These are phyloP conservation scores for Drosophila merina DNA, from an alignment of 2,888 invertebrate genomes.

Conservation along the genomic window DNA sequence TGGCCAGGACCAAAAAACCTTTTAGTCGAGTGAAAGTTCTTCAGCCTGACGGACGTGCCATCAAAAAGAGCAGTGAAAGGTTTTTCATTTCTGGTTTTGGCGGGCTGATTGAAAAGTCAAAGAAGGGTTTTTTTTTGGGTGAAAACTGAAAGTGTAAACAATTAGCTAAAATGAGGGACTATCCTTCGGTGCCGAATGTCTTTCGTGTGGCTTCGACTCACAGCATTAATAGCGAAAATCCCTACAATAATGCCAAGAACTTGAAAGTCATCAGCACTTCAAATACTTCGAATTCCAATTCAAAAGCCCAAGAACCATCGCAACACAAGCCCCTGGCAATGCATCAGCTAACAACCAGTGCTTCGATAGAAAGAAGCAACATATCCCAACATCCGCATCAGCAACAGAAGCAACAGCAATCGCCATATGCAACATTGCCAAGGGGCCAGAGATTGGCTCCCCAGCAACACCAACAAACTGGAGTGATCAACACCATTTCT, in stretches of 20 bases:
- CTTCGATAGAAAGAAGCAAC: slow-evolving; percentile 74
- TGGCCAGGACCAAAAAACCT: slow-evolving; percentile 26
- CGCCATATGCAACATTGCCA: slow-evolving; percentile 76
- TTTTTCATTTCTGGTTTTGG: slow-evolving; percentile 15
- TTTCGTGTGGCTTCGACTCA: slow-evolving; percentile 82
- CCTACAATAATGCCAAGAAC: slow-evolving; percentile 46
- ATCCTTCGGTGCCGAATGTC: slow-evolving; percentile 82
- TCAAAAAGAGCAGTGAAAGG: not conserved
- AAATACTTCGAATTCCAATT: slow-evolving; percentile 21
- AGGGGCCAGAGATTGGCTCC: slow-evolving; percentile 45
- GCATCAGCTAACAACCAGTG: slow-evolving; percentile 67
- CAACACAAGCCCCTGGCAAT: slow-evolving; percentile 32
- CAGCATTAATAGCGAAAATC: slow-evolving; percentile 67
- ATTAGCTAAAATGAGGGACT: slow-evolving; percentile 77
- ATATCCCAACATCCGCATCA: slow-evolving; percentile 36
- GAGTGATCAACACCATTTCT: slow-evolving; percentile 81
- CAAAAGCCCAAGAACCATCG: slow-evolving; percentile 19
- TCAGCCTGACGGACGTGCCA: slow-evolving; percentile 54
- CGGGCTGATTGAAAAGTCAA: slow-evolving; percentile 10
- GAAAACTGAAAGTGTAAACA: not conserved
- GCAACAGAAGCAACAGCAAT: slow-evolving; percentile 58
- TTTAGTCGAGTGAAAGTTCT: slow-evolving; percentile 59
- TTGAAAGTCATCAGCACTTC: slow-evolving; percentile 37
- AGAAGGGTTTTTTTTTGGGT: slow-evolving; percentile 6
- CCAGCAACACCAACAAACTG: slow-evolving; percentile 42